Evolutionary conservation across 1,140 invertebrate species (phyloP).

Genomic region (Cotesia typhae): DNA sequence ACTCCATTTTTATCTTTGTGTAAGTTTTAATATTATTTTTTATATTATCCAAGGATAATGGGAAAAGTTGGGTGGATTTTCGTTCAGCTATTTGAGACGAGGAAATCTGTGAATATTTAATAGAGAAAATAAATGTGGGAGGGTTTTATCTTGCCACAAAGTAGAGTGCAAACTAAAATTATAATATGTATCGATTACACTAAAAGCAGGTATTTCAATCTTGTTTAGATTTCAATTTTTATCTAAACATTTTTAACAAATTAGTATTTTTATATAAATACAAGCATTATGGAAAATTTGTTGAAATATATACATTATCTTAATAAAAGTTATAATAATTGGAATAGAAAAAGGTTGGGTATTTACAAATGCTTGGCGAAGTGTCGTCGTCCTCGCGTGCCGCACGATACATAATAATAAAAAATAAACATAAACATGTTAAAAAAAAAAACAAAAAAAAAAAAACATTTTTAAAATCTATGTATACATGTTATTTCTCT

Average conservation of each 20-base stretch:
- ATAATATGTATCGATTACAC: slow-evolving; percentile 31
- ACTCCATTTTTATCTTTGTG: not conserved
- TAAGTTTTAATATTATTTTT: slow-evolving; percentile 23
- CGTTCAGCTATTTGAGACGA: slow-evolving; percentile 25
- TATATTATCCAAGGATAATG: slow-evolving; percentile 26
- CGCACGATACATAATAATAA: slow-evolving; percentile 12
- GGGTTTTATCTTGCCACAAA: not conserved
- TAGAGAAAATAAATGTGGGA: slow-evolving; percentile 18
- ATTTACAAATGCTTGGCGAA: slow-evolving; percentile 18
- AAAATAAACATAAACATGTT: not conserved
- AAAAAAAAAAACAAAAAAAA: not conserved
- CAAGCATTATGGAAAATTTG: too few species aligned
- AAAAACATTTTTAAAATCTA: too few species aligned
- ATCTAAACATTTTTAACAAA: not conserved
- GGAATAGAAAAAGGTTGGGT: not conserved
- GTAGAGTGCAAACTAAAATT: not conserved
- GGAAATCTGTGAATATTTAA: slow-evolving; percentile 35
- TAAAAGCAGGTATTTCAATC: not conserved
- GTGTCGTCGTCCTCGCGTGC: slow-evolving; percentile 28
- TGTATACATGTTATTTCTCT: slow-evolving; percentile 25
- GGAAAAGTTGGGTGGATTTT: slow-evolving; percentile 37
- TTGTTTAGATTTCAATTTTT: not conserved
- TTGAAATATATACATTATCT: not conserved
- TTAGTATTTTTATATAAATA: too few species aligned
- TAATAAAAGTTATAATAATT: slow-evolving; percentile 3